phyloP scores from a whole-genome alignment of 2,888 invertebrate genomes.

The Camponotus fellah region DNA sequence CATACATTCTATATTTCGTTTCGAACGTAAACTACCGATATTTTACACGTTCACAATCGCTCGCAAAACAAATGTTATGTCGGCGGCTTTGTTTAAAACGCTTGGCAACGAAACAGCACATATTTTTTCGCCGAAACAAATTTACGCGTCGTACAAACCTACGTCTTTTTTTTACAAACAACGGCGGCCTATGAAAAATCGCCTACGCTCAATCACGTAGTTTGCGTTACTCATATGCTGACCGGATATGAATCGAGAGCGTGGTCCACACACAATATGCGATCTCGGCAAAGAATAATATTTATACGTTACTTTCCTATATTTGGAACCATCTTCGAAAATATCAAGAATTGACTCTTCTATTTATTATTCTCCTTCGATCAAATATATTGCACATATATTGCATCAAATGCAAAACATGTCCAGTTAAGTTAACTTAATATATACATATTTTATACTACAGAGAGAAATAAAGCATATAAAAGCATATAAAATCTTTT shows the following conservation, averaged over 20 bases:
- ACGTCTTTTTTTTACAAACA: slow-evolving; percentile 13
- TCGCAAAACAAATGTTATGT: slow-evolving; percentile 34
- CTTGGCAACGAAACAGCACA: slow-evolving; percentile 25
- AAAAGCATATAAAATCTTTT: background rate
- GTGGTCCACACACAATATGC: slow-evolving; percentile 57
- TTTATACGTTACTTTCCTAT: slow-evolving; percentile 60
- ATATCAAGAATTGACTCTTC: slow-evolving; percentile 18
- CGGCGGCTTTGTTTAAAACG: slow-evolving; percentile 36
- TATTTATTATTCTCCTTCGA: slow-evolving; percentile 3
- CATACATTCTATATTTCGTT: background rate
- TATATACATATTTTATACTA: background rate
- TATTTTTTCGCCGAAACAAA: slow-evolving; percentile 43
- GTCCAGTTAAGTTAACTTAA: background rate
- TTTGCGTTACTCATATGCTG: slow-evolving; percentile 25
- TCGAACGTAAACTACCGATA: slow-evolving; percentile 18
- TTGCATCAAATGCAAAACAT: background rate
- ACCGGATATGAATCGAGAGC: slow-evolving; percentile 70
- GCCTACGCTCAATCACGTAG: slow-evolving; percentile 24
- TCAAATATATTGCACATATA: background rate
- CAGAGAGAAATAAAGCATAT: background rate
- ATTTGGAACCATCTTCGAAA: slow-evolving; percentile 64
- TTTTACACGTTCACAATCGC: slow-evolving; percentile 25
- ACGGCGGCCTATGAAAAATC: slow-evolving; percentile 14
- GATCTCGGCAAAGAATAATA: slow-evolving; percentile 70
- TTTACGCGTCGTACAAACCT: slow-evolving; percentile 29